Evolutionary conservation across 2,797 vertebrate genomes (phyloP).

Genomic region (Phrynocephalus vlangalii): DNA sequence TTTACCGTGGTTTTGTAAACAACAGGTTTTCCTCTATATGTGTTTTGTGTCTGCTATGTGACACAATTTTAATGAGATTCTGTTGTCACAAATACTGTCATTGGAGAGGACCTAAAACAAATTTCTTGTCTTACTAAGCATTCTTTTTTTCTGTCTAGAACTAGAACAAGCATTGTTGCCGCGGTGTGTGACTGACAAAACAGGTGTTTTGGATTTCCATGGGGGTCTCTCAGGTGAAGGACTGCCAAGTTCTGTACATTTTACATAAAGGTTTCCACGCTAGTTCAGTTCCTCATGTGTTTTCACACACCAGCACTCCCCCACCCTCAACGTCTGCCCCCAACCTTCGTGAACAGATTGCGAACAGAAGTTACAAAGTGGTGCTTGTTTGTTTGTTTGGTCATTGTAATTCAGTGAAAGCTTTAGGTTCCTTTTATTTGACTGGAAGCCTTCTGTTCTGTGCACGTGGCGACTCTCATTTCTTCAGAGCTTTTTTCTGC

Average conservation of each 20-base stretch:
- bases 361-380: not conserved
- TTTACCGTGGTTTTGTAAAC: slow-evolving; percentile 16
- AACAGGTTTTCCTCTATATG: slow-evolving; percentile 14
- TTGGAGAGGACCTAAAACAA: slow-evolving; percentile 32
- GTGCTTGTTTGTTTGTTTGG: slow-evolving; percentile 16
- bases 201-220: slow-evolving; percentile 40
- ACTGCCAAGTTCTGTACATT: not conserved
- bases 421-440: not conserved
- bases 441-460: accelerated
- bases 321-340: not conserved
- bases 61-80: slow-evolving; percentile 23
- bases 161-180: slow-evolving; percentile 5
- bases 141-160: slow-evolving; percentile 23
- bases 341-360: slow-evolving; percentile 17
- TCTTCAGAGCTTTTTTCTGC: not conserved
- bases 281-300: not conserved
- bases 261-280: not conserved
- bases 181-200: not conserved
- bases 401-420: slow-evolving; percentile 28
- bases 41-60: slow-evolving; percentile 23
- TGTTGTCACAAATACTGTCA: slow-evolving; percentile 28
- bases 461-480: accelerated
- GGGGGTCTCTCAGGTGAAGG: slow-evolving; percentile 18
- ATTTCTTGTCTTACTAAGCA: slow-evolving; percentile 20
- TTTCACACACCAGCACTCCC: not conserved